Percentiles rank a stretch among this genome's conserved stretches.
phyloP scores from a whole-genome alignment of 2,113 vertebrate genomes.

The Onychorhynchus coronatus region DNA sequence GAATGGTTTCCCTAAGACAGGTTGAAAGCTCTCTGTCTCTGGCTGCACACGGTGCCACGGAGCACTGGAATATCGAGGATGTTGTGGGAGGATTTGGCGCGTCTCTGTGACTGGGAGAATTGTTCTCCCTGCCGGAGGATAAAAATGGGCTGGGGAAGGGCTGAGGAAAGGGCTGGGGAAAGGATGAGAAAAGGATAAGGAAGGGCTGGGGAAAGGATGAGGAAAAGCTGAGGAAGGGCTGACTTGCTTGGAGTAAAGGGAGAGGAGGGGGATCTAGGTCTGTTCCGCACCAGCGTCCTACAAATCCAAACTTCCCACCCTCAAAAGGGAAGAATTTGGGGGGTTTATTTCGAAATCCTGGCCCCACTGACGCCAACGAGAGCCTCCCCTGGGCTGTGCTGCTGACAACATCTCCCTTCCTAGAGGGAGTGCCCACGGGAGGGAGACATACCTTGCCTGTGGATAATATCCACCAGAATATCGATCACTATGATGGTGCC shows the following conservation, averaged over 20 bases:
- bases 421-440: no score
- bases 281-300: not conserved
- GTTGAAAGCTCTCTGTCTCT: not conserved
- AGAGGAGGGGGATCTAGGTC: not conserved
- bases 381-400: not conserved
- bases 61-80: not conserved
- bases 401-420: not conserved
- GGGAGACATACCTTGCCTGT: conserved; percentile 75
- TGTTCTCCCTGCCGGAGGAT: not conserved
- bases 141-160: not conserved
- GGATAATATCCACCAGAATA: conserved; percentile 84
- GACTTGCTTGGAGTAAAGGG: not conserved
- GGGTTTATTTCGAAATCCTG: not conserved
- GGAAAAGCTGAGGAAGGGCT: not conserved
- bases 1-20: no score
- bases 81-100: not conserved
- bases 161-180: no score
- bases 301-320: not conserved
- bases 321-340: not conserved
- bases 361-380: accelerated
- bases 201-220: no score
- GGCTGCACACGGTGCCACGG: accelerated
- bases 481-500: conserved; percentile 87
- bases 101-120: no score
- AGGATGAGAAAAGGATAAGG: no score